Base-by-base conservation (phyloP, 2,797 vertebrate genomes). In the Cottoperca gobio region DNA sequence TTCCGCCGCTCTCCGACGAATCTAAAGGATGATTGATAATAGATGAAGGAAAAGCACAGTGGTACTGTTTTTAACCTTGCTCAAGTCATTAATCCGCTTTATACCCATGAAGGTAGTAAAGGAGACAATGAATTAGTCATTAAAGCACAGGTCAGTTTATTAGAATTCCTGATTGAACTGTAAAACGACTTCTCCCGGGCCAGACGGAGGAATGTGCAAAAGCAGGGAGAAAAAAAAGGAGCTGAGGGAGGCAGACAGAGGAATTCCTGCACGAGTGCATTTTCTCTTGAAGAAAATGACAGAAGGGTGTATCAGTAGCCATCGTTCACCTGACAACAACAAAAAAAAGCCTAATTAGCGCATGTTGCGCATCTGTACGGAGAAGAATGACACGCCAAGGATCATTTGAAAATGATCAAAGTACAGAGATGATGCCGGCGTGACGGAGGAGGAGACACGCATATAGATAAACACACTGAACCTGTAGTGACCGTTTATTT, bases 11-110 rank as follows among this genome's bases (percentile, higher is more conserved):
- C 93, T 92, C 91, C 87, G 73, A 90, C 93, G 92, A 94, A 94
- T 91, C 92, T 90, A 93, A 93, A 93, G 92, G 85, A 91, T 94
- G 94, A 95, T 95, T 94, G 94, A 95, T 95, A 93, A 91, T 78
- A 72, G 91, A 89, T 85, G 85, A 91, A 93, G 93, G 88, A 87
- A 94, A 95, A 92, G 92, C 92, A 90, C 89, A 86, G 92, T 81
- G 90, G 89, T 91, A 93, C 94, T 94, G 94, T 95, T 95, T 95
- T 94, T 95, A 95, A 95, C 94, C 94, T 95, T 93, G 92, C 92
- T 94, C 89, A 92, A 94, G 93, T 94, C 94, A 94, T 95, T 95
- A 94, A 94, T 94, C 92, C 87, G 83, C 90, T 95, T 95, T 94
- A 94, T 94, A 92, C 93, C 93, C 92, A 92, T 86, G 90, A 92